A percentile compares a stretch with the other conserved stretches of the same genome.
These are phyloP conservation scores for Busseola fusca DNA, from an alignment of 2,888 invertebrate genomes.

Conservation along the genomic window DNA sequence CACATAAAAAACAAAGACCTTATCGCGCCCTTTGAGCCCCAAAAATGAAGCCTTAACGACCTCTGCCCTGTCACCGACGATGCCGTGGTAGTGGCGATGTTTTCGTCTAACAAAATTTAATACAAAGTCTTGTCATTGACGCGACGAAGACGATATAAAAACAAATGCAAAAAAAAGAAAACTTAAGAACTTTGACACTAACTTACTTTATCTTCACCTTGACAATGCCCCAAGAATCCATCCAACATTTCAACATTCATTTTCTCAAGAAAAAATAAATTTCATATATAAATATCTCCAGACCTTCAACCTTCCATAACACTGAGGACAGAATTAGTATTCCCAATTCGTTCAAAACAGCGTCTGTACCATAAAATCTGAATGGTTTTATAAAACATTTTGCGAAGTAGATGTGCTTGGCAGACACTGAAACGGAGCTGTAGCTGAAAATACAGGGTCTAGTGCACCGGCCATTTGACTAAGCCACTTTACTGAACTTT, in stretches of 20 bases:
- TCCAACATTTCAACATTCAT: conserved; percentile 3
- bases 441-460: conserved; percentile 55
- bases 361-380: conserved; percentile 46
- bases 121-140: not conserved
- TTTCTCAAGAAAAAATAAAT: conserved; percentile 30
- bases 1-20: not conserved
- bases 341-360: conserved; percentile 50
- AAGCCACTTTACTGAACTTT: conserved; percentile 72
- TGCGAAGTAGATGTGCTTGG: conserved; percentile 38
- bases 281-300: conserved; percentile 4
- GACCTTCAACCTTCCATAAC: conserved; percentile 48
- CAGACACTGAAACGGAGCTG: conserved; percentile 47
- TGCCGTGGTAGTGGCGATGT: not conserved
- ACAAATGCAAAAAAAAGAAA: conserved; percentile 1
- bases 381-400: conserved; percentile 58
- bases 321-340: conserved; percentile 50
- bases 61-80: not conserved
- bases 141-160: not conserved
- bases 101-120: not conserved
- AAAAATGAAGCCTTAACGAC: not conserved
- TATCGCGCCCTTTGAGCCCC: too few relatives aligned
- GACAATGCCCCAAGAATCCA: not conserved
- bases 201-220: not conserved
- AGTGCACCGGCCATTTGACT: conserved; percentile 75
- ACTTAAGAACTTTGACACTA: conserved; percentile 9